A percentile compares a stretch with the other conserved stretches of the same genome.
Conservation (phyloP, 2,113 vertebrate species). For the Microcebus ravelobensis region DNA sequence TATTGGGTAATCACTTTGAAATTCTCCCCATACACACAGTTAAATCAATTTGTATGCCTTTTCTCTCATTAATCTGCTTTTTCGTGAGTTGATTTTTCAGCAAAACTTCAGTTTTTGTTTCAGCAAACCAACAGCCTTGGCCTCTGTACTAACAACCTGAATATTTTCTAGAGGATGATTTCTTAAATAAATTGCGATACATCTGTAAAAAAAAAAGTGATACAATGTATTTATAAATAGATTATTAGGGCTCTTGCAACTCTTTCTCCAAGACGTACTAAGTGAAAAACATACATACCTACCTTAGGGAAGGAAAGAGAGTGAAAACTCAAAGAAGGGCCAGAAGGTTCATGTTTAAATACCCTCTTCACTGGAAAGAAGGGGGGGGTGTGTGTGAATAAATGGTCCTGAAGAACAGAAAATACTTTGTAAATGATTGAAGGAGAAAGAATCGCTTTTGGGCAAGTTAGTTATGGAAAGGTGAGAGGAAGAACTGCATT, state of each 20-base stretch:
- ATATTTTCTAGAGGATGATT: not conserved
- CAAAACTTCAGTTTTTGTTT: too few relatives aligned
- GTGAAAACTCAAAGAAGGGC: not conserved
- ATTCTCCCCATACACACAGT: too few relatives aligned
- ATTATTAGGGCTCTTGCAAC: not conserved
- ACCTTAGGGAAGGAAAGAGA: not conserved
- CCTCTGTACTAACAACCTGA: not conserved
- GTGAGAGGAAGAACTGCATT: not conserved
- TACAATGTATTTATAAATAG: not conserved
- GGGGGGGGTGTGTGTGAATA: not conserved
- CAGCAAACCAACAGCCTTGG: too few relatives aligned
- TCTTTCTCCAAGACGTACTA: not conserved
- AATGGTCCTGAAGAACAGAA: not conserved
- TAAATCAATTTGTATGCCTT: too few relatives aligned
- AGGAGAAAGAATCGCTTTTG: not conserved
- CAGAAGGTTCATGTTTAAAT: not conserved
- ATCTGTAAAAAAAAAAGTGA: not conserved
- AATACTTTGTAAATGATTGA: not conserved
- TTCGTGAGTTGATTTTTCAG: too few relatives aligned
- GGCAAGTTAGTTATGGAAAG: not conserved
- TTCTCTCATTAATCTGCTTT: too few relatives aligned
- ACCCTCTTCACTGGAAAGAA: not conserved
- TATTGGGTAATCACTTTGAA: too few relatives aligned
- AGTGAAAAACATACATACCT: not conserved
- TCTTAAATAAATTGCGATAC: not conserved